Evolutionary conservation across 2,888 invertebrate species (phyloP).

Genomic region (Onthophagus sagittarius): DNA sequence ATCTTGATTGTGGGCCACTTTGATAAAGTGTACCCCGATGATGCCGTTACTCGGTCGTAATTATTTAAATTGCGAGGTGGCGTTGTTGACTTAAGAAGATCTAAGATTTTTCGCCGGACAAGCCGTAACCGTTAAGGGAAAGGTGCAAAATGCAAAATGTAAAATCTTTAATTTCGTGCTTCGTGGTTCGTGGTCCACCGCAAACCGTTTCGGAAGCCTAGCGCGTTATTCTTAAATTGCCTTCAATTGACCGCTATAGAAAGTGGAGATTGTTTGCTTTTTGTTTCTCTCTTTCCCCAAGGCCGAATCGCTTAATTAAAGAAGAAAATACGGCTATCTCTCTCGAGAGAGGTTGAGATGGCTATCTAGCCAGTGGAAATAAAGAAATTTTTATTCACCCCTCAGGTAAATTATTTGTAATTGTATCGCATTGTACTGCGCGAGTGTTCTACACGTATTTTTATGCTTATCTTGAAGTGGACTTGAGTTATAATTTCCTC

Average conservation of each 20-base stretch:
- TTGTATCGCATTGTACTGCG: not conserved
- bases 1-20: not conserved
- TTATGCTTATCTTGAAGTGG: not conserved
- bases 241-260: not conserved
- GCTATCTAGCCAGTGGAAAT: not conserved
- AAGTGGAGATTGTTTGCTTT: not conserved
- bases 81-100: not conserved
- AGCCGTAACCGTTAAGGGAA: not conserved
- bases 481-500: not conserved
- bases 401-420: slow-evolving; percentile 4
- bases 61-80: not conserved
- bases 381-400: not conserved
- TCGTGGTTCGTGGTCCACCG: not conserved
- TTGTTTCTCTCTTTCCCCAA: not conserved
- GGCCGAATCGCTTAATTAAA: not conserved
- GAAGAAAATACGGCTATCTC: not conserved
- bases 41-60: not conserved
- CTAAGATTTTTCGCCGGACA: not conserved
- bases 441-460: not conserved
- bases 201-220: not conserved
- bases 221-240: not conserved
- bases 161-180: not conserved
- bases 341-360: not conserved
- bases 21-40: not conserved
- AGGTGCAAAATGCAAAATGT: not conserved